A percentile compares a stretch with the other conserved stretches of the same genome.
Evolutionary conservation across 2,797 vertebrate genomes (phyloP).

Genomic region (Muscicapa striata): DNA sequence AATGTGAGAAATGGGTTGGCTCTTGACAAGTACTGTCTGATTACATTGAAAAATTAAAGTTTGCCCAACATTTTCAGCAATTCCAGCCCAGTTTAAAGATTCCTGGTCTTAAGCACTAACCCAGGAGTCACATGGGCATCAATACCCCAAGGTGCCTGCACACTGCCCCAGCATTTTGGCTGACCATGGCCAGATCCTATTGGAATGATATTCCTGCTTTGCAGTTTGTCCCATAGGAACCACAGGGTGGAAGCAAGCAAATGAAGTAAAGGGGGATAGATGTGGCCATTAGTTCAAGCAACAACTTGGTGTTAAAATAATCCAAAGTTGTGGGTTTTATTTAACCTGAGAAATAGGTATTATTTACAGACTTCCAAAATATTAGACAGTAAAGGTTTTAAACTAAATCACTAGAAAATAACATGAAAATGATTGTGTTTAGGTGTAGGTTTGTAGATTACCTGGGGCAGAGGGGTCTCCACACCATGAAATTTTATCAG

Average conservation of each 20-base stretch:
- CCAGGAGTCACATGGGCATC: fast-evolving
- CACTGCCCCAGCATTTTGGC: background rate
- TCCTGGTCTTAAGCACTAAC: background rate
- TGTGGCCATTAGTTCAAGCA: background rate
- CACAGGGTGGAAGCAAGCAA: background rate
- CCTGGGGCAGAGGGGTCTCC: conserved; percentile 67
- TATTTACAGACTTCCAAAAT: background rate
- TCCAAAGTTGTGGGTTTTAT: background rate
- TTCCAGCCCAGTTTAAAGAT: background rate
- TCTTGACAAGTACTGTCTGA: background rate
- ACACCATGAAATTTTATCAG: conserved; percentile 75
- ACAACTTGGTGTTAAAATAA: background rate
- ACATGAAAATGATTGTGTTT: background rate
- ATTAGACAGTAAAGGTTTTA: background rate
- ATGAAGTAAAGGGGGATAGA: background rate
- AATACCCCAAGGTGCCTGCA: background rate
- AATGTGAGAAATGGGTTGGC: background rate
- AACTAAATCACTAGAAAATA: background rate
- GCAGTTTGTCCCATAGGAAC: background rate
- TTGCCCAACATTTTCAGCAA: background rate
- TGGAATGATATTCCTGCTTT: background rate
- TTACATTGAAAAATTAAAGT: background rate
- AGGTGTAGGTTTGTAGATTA: conserved; percentile 52
- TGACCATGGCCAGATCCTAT: background rate
- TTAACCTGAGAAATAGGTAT: background rate